phyloP scores from a whole-genome alignment of 2,113 vertebrate genomes.

The Ctenodactylus gundi region DNA sequence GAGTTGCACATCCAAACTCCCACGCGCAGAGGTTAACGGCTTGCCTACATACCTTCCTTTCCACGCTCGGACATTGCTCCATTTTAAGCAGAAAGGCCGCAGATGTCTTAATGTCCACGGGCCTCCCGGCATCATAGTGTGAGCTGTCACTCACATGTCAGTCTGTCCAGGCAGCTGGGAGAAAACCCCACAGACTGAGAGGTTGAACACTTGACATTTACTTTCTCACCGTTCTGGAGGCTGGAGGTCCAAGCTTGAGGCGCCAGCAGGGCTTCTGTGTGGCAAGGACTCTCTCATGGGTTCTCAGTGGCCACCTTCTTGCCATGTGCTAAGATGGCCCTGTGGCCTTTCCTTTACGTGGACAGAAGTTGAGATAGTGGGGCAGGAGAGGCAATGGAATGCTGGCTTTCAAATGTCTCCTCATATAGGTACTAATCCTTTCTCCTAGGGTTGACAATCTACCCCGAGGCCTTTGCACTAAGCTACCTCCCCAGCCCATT shows the following conservation, averaged over 20 bases:
- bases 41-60: background rate
- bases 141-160: background rate
- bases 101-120: too few species aligned
- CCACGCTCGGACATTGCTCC: background rate
- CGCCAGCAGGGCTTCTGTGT: background rate
- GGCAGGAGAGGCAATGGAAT: background rate
- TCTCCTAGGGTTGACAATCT: too few species aligned
- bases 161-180: background rate
- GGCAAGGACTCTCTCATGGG: background rate
- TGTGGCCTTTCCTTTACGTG: background rate
- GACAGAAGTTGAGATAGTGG: fast-evolving
- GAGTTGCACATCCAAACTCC: background rate
- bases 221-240: background rate
- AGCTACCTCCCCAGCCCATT: too few species aligned
- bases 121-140: too few species aligned
- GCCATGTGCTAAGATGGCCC: background rate
- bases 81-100: background rate
- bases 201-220: background rate
- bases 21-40: background rate
- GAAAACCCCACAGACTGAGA: background rate
- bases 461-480: too few species aligned
- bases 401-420: background rate
- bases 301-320: background rate
- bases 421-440: background rate
- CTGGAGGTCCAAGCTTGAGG: background rate